Evolutionary conservation across 2,888 invertebrate genomes (phyloP), one percentile per base, ranked within the genome.

Genomic region (Drosophila prolongata): DNA sequence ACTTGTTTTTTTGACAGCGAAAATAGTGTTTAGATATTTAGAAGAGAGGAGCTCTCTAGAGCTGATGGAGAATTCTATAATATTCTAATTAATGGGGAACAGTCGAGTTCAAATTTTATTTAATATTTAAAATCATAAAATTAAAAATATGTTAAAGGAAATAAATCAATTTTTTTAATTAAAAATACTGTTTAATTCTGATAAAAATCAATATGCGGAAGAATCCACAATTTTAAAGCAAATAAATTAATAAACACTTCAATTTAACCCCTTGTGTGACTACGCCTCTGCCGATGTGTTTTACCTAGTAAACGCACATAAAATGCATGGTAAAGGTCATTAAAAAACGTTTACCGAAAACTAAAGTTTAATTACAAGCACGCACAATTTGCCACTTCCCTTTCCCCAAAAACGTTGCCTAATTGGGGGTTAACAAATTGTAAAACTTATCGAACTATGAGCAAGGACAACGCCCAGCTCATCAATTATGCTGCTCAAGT

Each of bases 381-480:
- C 72, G 75, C 74, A 50, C 59, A 65, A 65, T 57, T 73, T 53
- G 50, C 10, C 55, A 65, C 52, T 55, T 49, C 14, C 24, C 30
- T 16, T 34, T 27, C 42, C 42, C 44, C 50, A 57, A 69, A 82
- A 82, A 58, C 71, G 78, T 62, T 76, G 72, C 57, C 71, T 87
- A 83, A 84, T 83, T 86, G 72, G 40, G 30, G 74, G 78, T 73
- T 83, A 62, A 42, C 43, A 56, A 55, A 65, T 68, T 58, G 50
- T 56, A 43, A 75, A 88, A 86, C 71, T 75, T 83, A 73, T 65
- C 70, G 74, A 80, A 74, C 86, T 65, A 46, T 59, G 62, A 54
- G 58, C 77, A 61, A 46, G 60, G 52, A 56, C 62, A 49, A 73
- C 81, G 76, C 79, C 77, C 62, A 58, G 35, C 67, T 76, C 72